Conservation (phyloP, 2,113 vertebrate genomes). For the Stictonetta naevosa region DNA sequence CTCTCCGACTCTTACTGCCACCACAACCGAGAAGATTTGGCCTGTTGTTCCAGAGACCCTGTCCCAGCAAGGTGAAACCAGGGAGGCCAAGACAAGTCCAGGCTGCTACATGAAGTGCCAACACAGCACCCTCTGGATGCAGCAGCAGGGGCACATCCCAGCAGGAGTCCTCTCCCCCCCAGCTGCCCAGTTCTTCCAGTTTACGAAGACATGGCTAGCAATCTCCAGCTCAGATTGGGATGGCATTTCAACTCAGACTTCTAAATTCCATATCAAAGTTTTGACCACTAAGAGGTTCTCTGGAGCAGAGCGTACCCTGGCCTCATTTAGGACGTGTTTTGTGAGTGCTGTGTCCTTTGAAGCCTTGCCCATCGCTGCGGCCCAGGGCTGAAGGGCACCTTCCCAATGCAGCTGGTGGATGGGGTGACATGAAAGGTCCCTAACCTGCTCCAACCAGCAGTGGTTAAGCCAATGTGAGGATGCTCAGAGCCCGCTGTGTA, state of each 20-base stretch:
- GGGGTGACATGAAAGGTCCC: neutral
- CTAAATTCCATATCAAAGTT: neutral
- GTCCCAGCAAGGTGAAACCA: neutral
- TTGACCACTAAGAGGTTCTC: neutral
- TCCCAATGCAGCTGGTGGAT: neutral
- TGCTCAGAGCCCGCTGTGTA: neutral
- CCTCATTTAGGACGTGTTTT: neutral
- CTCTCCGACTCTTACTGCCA: neutral
- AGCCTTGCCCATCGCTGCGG: neutral
- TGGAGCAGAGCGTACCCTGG: neutral
- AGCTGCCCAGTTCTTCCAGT: neutral
- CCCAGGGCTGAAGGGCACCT: neutral
- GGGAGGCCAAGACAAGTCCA: neutral
- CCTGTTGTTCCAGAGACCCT: neutral
- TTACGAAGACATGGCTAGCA: neutral
- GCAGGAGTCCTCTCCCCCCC: neutral
- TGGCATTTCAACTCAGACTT: neutral
- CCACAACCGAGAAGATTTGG: too few relatives aligned
- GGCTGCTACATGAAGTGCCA: neutral
- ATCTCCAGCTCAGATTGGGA: neutral
- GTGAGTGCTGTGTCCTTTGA: accelerated
- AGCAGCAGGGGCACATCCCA: neutral
- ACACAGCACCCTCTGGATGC: neutral
- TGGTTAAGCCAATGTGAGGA: neutral
- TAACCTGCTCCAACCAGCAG: neutral